Conservation (phyloP, 2,888 invertebrate species). For the Phalangium opilio region DNA sequence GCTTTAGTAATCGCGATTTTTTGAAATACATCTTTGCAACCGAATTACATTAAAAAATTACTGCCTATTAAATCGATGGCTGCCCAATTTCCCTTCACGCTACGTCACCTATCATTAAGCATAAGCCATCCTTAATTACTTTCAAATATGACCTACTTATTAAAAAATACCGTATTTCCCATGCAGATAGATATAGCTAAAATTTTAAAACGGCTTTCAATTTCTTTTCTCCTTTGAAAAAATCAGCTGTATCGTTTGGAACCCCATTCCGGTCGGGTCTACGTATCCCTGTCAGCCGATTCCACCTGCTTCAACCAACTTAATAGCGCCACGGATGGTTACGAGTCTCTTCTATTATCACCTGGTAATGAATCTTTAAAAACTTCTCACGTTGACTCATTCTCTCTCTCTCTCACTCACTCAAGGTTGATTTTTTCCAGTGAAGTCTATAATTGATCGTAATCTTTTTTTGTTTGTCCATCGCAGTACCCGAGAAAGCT, state of each 20-base stretch:
- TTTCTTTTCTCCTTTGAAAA: too few relatives aligned
- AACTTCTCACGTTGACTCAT: neutral
- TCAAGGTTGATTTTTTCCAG: neutral
- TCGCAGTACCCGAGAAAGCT: conserved; percentile 15
- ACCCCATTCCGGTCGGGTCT: conserved; percentile 37
- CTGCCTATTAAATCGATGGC: too few relatives aligned
- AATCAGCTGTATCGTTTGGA: conserved; percentile 38
- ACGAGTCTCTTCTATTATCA: conserved; percentile 41
- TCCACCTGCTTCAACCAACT: conserved; percentile 45
- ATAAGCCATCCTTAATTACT: too few relatives aligned
- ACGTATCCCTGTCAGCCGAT: conserved; percentile 45
- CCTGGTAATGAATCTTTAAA: conserved; percentile 26
- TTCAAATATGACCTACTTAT: too few relatives aligned
- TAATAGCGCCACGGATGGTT: conserved; percentile 40
- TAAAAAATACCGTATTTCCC: too few relatives aligned
- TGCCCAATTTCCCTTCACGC: too few relatives aligned
- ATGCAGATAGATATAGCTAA: too few relatives aligned
- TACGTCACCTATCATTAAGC: too few relatives aligned
- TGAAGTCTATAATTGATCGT: neutral
- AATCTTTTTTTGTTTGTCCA: neutral
- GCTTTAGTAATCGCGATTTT: too few relatives aligned
- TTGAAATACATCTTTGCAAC: too few relatives aligned
- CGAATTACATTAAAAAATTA: too few relatives aligned
- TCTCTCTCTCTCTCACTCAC: neutral
- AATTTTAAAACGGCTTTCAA: too few relatives aligned